These are phyloP conservation scores for Elmis aenea DNA, from an alignment of 2,888 invertebrate species.

Conservation along the genomic window DNA sequence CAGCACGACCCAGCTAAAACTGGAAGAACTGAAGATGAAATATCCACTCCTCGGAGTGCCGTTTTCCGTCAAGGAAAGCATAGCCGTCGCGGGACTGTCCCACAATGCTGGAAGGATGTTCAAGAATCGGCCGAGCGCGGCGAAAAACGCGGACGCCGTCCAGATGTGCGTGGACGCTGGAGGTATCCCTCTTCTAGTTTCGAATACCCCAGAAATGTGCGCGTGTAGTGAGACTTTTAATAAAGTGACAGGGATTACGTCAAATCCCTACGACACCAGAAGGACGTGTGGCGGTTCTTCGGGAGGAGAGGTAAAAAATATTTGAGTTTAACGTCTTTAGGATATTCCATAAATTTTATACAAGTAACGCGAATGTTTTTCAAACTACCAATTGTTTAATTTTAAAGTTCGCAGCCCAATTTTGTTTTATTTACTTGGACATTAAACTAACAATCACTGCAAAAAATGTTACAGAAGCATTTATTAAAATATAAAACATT, in stretches of 20 bases:
- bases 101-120: constrained; percentile 63
- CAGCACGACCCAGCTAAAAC: too few species aligned
- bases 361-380: too few species aligned
- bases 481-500: too few species aligned
- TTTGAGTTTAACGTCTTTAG: too few species aligned
- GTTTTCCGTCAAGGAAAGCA: constrained; percentile 77
- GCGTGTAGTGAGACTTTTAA: constrained; percentile 83
- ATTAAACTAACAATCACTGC: too few species aligned
- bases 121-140: constrained; percentile 49
- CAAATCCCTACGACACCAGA: constrained; percentile 75
- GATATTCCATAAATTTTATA: too few species aligned
- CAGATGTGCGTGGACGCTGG: constrained; percentile 62
- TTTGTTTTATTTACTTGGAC: too few species aligned
- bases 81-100: constrained; percentile 69
- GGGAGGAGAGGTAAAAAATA: constrained; percentile 80
- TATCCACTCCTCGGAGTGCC: constrained; percentile 80
- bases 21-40: constrained; percentile 59
- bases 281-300: constrained; percentile 82
- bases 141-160: constrained; percentile 64
- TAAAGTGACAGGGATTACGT: constrained; percentile 68
- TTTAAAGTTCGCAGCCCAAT: too few species aligned
- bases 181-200: constrained; percentile 75
- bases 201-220: constrained; percentile 85
- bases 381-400: too few species aligned
- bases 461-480: too few species aligned